Conservation (phyloP, 2,888 invertebrate genomes). For the Sphecodes monilicornis region DNA sequence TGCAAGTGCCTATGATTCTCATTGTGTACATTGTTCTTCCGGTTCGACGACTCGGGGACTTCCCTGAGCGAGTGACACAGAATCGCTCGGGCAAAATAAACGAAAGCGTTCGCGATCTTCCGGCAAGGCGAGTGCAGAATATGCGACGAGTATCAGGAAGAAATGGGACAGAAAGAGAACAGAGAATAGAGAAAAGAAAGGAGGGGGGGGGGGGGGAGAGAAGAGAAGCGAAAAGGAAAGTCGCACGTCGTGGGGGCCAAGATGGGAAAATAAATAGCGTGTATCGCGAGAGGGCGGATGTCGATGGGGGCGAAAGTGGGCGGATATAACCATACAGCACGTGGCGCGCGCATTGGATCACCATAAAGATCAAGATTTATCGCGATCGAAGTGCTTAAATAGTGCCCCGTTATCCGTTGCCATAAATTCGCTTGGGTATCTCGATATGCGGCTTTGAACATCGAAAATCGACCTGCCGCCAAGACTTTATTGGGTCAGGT, state of each 20-base stretch:
- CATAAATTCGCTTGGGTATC: constrained; percentile 35
- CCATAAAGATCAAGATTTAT: constrained; percentile 65
- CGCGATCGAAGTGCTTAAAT: constrained; percentile 46
- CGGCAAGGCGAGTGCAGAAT: background rate
- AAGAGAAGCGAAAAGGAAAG: background rate
- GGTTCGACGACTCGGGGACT: background rate
- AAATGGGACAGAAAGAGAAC: background rate
- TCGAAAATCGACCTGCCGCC: constrained; percentile 11
- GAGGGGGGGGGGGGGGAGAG: background rate
- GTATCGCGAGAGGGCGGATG: constrained; percentile 57
- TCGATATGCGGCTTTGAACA: background rate
- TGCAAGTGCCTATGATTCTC: background rate
- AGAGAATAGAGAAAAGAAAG: background rate
- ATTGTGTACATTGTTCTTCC: constrained; percentile 1
- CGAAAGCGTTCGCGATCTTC: background rate
- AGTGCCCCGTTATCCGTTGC: constrained; percentile 2
- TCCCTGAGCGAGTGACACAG: background rate
- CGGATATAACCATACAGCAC: constrained; percentile 64
- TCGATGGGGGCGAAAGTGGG: constrained; percentile 60
- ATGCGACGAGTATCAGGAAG: background rate
- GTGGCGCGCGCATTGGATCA: constrained; percentile 56
- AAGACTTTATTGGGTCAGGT: background rate
- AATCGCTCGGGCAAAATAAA: constrained; percentile 2
- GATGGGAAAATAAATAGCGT: constrained; percentile 61
- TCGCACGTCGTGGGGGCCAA: constrained; percentile 49